Conservation (phyloP, 2,113 vertebrate species). For the Anoura caudifer region DNA sequence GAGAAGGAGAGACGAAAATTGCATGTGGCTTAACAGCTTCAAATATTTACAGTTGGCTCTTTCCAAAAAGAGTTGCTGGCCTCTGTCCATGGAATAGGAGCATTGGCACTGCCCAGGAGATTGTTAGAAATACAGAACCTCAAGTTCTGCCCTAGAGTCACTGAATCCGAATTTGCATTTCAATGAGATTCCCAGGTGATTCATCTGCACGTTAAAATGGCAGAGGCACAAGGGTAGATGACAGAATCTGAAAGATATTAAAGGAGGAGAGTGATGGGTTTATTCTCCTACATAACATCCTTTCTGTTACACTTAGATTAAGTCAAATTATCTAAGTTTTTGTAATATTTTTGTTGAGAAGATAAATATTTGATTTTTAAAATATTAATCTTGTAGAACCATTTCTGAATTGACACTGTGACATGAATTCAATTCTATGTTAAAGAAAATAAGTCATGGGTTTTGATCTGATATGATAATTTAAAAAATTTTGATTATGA, state of each 20-base stretch:
- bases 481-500: neutral
- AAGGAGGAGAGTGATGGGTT: neutral
- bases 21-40: neutral
- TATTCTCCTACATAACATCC: neutral
- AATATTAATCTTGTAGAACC: neutral
- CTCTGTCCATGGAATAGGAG: neutral
- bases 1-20: neutral
- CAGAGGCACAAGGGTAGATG: neutral
- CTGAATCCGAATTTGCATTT: neutral
- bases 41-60: neutral
- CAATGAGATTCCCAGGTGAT: neutral
- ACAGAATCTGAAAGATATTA: neutral
- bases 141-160: neutral
- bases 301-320: neutral
- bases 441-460: neutral
- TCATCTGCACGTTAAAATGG: neutral
- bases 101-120: neutral
- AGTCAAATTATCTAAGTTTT: neutral
- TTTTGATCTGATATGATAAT: neutral
- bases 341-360: neutral
- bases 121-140: neutral
- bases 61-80: neutral
- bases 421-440: neutral
- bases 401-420: neutral
- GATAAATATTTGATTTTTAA: neutral